Evolutionary conservation across 2,797 vertebrate species (phyloP).

Genomic region (Enteromius fasciolatus): DNA sequence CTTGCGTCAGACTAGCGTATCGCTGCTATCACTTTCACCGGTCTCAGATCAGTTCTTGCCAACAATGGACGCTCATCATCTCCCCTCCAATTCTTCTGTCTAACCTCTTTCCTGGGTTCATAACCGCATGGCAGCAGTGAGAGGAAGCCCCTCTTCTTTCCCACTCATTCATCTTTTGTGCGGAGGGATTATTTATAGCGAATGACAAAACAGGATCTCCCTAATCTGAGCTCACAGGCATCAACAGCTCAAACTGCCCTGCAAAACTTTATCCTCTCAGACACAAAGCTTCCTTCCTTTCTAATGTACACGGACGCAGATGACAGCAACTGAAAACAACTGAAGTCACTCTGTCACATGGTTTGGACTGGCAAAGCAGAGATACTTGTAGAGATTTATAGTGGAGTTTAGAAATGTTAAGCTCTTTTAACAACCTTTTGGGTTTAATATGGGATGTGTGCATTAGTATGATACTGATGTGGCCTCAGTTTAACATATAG

Average conservation of each 20-base stretch:
- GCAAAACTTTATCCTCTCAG: slow-evolving; percentile 36
- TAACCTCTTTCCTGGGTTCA: slow-evolving; percentile 38
- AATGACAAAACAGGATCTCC: slow-evolving; percentile 50
- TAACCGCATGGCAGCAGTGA: slow-evolving; percentile 35
- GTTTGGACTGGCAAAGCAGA: not conserved
- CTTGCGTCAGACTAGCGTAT: not conserved
- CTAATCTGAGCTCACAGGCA: slow-evolving; percentile 26
- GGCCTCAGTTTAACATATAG: not conserved
- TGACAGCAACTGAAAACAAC: slow-evolving; percentile 40
- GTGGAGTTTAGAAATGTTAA: not conserved
- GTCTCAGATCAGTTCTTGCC: slow-evolving; percentile 4
- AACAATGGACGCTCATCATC: not conserved
- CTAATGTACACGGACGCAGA: slow-evolving; percentile 37
- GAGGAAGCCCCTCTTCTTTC: slow-evolving; percentile 41
- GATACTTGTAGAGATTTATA: not conserved
- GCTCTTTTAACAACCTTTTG: not conserved
- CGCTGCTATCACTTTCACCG: not conserved
- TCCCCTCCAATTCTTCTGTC: slow-evolving; percentile 18
- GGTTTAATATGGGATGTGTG: not conserved
- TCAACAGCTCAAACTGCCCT: slow-evolving; percentile 36
- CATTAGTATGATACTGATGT: not conserved
- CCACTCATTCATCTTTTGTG: slow-evolving; percentile 40
- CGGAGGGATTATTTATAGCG: slow-evolving; percentile 44
- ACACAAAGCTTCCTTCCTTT: slow-evolving; percentile 52
- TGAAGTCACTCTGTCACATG: slow-evolving; percentile 10